These are phyloP conservation scores for Sebastes nivosus DNA, from an alignment of 2,797 vertebrate genomes.

Conservation along the genomic window DNA sequence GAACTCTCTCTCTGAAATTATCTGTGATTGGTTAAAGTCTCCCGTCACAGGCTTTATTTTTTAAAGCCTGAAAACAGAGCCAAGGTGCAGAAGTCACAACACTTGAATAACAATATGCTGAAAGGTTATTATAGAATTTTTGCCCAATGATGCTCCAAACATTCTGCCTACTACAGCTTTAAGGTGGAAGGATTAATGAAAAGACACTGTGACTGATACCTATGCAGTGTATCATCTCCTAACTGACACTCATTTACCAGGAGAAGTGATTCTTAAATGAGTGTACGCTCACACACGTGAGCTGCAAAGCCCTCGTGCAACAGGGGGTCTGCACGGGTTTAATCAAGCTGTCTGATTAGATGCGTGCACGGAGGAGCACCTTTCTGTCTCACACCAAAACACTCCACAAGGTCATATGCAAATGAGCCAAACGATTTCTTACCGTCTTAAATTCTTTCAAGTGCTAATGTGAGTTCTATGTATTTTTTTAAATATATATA, in stretches of 20 bases:
- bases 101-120: too few species aligned
- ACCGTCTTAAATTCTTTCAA: conserved; percentile 40
- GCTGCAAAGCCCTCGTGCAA: conserved; percentile 20
- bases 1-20: too few species aligned
- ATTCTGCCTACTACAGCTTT: neutral
- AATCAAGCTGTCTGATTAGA: conserved; percentile 68
- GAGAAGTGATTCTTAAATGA: conserved; percentile 51
- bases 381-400: conserved; percentile 45
- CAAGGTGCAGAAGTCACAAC: too few species aligned
- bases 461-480: conserved; percentile 22
- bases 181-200: neutral
- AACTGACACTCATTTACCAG: conserved; percentile 55
- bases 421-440: conserved; percentile 55
- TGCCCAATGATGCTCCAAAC: too few species aligned
- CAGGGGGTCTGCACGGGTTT: conserved; percentile 46
- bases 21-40: too few species aligned
- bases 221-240: conserved; percentile 14
- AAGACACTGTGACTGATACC: conserved; percentile 21
- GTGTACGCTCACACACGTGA: conserved; percentile 18
- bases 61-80: too few species aligned
- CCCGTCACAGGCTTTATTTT: too few species aligned
- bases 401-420: conserved; percentile 73
- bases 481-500: neutral
- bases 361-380: conserved; percentile 34
- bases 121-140: too few species aligned